Conservation (phyloP, 2,113 vertebrate species). For the Empidonax alnorum region DNA sequence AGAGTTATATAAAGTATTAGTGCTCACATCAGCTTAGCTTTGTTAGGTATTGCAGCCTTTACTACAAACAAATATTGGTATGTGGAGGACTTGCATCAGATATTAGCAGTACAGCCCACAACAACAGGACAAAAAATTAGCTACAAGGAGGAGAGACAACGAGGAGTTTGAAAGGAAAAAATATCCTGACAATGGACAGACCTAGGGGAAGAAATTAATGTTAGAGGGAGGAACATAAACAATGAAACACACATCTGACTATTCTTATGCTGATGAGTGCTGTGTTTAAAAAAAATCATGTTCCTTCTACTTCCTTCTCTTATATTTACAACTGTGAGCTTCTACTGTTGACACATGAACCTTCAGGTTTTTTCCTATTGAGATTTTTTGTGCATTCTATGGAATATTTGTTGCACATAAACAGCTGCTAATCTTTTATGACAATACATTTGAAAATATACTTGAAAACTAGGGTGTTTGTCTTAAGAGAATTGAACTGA, state of each 20-base stretch:
- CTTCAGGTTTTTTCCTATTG: background rate
- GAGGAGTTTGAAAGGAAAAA: background rate
- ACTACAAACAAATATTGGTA: background rate
- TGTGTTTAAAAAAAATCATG: background rate
- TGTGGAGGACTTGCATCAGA: background rate
- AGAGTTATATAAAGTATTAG: background rate
- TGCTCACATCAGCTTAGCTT: background rate
- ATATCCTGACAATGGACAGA: background rate
- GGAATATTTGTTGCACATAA: background rate
- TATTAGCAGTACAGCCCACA: background rate
- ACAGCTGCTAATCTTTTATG: background rate
- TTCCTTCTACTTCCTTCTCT: background rate
- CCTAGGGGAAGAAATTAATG: background rate
- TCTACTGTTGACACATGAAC: background rate
- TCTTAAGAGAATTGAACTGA: background rate
- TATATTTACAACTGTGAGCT: background rate
- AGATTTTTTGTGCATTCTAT: background rate
- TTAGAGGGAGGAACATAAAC: background rate
- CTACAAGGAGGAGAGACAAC: background rate
- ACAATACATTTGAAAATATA: background rate
- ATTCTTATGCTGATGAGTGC: background rate
- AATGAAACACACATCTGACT: too few relatives aligned
- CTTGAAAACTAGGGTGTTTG: background rate
- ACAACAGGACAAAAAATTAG: background rate
- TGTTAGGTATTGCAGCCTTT: background rate